These are phyloP conservation scores for Drosophila sordidapex DNA, from an alignment of 2,888 invertebrate genomes.

Conservation along the genomic window DNA sequence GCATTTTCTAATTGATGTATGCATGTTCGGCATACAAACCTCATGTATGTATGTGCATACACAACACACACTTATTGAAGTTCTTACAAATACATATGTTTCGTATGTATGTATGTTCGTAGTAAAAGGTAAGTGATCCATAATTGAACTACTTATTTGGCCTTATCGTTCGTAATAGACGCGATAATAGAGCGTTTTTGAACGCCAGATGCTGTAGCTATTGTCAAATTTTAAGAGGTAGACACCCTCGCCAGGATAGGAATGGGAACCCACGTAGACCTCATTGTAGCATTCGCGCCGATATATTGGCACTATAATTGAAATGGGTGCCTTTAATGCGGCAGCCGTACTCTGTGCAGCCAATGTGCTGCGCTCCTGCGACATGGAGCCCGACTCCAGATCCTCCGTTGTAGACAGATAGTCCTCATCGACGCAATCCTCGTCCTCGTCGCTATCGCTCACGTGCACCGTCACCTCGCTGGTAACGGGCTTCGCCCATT, in stretches of 20 bases:
- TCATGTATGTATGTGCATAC: conserved; percentile 4
- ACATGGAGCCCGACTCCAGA: conserved; percentile 87
- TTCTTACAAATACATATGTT: conserved; percentile 5
- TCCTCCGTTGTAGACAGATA: conserved; percentile 86
- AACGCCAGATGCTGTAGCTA: conserved; percentile 99
- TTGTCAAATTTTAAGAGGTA: conserved; percentile 99
- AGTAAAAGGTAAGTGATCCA: conserved; percentile 19
- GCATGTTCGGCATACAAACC: conserved; percentile 9
- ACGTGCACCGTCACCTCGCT: conserved; percentile 96
- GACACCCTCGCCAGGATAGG: conserved; percentile 98
- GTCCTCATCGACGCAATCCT: conserved; percentile 86
- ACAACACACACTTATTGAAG: background rate
- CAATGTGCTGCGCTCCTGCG: conserved; percentile 73
- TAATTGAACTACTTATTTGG: conserved; percentile 6
- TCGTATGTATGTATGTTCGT: conserved; percentile 13
- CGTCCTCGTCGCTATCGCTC: conserved; percentile 95
- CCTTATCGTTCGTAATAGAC: conserved; percentile 95
- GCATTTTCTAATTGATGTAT: conserved; percentile 27
- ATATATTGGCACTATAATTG: conserved; percentile 97
- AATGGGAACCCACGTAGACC: conserved; percentile 98
- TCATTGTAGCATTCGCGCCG: conserved; percentile 98
- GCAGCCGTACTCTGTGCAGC: conserved; percentile 47
- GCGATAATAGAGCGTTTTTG: conserved; percentile 99
- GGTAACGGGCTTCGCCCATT: conserved; percentile 96
- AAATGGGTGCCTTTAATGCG: conserved; percentile 84